Conservation (phyloP, 2,888 invertebrate species). For the Trichogramma evanescens region DNA sequence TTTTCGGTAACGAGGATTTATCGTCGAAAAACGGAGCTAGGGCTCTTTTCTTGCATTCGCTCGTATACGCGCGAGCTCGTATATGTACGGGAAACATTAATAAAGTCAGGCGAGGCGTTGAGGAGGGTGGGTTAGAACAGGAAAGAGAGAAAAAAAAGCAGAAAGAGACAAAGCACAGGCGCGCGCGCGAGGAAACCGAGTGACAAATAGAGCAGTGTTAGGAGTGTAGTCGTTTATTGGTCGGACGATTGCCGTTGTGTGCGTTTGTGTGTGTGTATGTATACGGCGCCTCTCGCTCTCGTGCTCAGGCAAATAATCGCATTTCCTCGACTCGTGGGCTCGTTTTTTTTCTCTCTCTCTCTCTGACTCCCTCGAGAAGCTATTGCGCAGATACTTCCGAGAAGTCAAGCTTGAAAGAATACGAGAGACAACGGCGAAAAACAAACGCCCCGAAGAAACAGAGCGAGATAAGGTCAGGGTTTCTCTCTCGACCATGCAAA, state of each 20-base stretch:
- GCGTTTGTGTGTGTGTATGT: background rate
- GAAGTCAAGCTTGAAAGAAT: too few relatives aligned
- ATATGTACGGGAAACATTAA: background rate
- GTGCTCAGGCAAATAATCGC: slow-evolving; percentile 18
- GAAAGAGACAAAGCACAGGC: background rate
- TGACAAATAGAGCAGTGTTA: slow-evolving; percentile 20
- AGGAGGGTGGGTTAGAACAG: background rate
- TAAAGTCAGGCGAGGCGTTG: background rate
- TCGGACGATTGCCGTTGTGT: background rate
- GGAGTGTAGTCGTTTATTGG: slow-evolving; percentile 16
- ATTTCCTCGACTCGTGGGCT: slow-evolving; percentile 8
- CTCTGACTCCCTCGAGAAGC: background rate
- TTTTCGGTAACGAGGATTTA: slow-evolving; percentile 15
- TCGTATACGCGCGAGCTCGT: too few relatives aligned
- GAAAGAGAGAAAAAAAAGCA: slow-evolving; percentile 1
- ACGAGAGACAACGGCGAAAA: too few relatives aligned
- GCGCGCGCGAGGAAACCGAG: slow-evolving; percentile 8
- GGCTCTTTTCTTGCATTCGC: too few relatives aligned
- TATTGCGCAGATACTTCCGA: background rate
- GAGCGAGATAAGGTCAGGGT: too few relatives aligned
- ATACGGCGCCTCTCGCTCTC: background rate
- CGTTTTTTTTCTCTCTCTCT: slow-evolving; percentile 6
- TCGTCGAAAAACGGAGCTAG: background rate
- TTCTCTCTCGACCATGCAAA: too few relatives aligned
- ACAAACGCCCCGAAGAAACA: background rate